phyloP scores from a whole-genome alignment of 2,888 invertebrate genomes.

The Chorisops tibialis region DNA sequence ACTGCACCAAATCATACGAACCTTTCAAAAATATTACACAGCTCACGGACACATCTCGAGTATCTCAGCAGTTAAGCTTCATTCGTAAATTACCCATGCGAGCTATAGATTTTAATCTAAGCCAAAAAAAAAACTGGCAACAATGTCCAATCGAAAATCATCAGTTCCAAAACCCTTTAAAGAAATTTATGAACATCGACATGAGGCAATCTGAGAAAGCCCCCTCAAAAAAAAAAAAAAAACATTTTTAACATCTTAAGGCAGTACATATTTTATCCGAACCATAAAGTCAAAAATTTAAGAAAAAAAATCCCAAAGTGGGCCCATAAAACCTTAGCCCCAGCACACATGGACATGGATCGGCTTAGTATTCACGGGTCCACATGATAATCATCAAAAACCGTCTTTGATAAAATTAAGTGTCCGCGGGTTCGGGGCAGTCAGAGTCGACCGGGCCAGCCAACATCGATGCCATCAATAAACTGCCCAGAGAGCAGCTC shows the following conservation, averaged over 20 bases:
- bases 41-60: too few relatives aligned
- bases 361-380: neutral
- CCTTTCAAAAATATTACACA: too few relatives aligned
- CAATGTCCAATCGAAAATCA: constrained; percentile 18
- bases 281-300: constrained; percentile 13
- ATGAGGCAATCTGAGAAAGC: neutral
- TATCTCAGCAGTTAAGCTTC: too few relatives aligned
- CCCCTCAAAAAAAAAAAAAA: constrained; percentile 1
- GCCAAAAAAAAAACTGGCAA: neutral
- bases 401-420: constrained; percentile 7
- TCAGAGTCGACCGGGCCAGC: neutral
- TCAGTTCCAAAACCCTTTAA: constrained; percentile 3
- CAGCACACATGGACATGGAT: neutral
- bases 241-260: constrained; percentile 20
- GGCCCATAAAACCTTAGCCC: constrained; percentile 11
- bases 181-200: neutral
- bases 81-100: too few relatives aligned
- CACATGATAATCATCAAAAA: constrained; percentile 14
- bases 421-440: neutral
- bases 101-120: too few relatives aligned
- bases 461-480: constrained; percentile 22
- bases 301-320: constrained; percentile 2
- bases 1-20: too few relatives aligned
- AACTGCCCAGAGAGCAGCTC: neutral
- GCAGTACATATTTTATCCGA: constrained; percentile 23